phyloP scores from a whole-genome alignment of 2,113 vertebrate species.

The Nesospiza acunhae region DNA sequence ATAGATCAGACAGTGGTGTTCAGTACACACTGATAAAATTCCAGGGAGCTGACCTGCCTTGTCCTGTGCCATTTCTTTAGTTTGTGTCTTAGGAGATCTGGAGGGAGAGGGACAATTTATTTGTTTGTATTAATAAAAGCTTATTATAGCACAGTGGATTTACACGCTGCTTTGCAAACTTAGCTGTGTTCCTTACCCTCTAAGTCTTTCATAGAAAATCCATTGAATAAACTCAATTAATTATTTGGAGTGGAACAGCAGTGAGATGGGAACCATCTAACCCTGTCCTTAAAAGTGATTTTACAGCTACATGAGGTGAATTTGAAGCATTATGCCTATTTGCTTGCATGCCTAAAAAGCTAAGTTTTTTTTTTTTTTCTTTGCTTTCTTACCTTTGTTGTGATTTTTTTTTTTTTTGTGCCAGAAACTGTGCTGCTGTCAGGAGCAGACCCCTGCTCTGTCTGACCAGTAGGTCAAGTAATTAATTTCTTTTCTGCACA shows the following conservation, averaged over 20 bases:
- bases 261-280: not conserved
- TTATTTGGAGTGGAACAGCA: not conserved
- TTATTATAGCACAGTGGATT: not conserved
- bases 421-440: not conserved
- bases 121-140: constrained; percentile 14
- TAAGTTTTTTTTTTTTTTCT: not conserved
- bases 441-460: not conserved
- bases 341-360: not conserved
- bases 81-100: not conserved
- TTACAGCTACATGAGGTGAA: not conserved
- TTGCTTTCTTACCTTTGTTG: not conserved
- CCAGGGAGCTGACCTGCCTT: not conserved
- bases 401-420: not conserved
- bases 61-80: not conserved
- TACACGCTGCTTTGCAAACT: not conserved
- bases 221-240: constrained; percentile 26
- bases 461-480: not conserved
- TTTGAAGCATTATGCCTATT: not conserved
- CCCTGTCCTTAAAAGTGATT: not conserved
- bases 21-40: not conserved
- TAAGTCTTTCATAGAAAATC: constrained; percentile 30
- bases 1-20: not conserved
- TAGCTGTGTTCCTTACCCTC: not conserved
- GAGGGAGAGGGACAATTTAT: not conserved
- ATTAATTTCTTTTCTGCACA: not conserved